Conservation (phyloP, 2,888 invertebrate species). For the Drosophila formosana region DNA sequence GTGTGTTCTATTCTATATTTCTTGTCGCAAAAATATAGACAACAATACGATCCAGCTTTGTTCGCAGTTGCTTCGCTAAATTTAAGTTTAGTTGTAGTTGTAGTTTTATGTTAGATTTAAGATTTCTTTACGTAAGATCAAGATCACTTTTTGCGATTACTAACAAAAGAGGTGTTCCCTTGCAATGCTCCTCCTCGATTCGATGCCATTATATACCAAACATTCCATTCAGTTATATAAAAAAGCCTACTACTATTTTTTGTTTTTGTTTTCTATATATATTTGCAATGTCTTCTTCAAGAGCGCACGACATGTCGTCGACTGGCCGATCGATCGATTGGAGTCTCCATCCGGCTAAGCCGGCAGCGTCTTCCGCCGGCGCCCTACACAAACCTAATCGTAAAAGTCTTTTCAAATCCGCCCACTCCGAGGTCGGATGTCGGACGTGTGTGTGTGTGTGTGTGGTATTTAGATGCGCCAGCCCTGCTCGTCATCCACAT, state of each 20-base stretch:
- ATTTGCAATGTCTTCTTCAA: conserved; percentile 43
- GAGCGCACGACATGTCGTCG: conserved; percentile 25
- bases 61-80: conserved; percentile 69
- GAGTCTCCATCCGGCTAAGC: conserved; percentile 43
- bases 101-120: conserved; percentile 10
- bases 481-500: conserved; percentile 91
- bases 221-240: conserved; percentile 2
- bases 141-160: conserved; percentile 73
- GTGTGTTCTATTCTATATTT: conserved; percentile 60
- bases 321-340: conserved; percentile 15
- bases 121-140: conserved; percentile 65
- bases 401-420: conserved; percentile 76
- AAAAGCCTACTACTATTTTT: conserved; percentile 35
- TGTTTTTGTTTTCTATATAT: conserved; percentile 25
- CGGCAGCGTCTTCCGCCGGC: conserved; percentile 18
- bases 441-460: background rate
- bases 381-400: conserved; percentile 50
- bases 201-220: conserved; percentile 3
- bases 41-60: conserved; percentile 56
- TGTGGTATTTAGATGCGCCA: conserved; percentile 88
- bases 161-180: conserved; percentile 65
- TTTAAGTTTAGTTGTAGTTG: conserved; percentile 22
- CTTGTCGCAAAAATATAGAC: conserved; percentile 72
- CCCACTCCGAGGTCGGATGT: conserved; percentile 43
- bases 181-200: conserved; percentile 61